These are phyloP conservation scores for Stercorarius parasiticus DNA, from an alignment of 2,113 vertebrate species.

Conservation along the genomic window DNA sequence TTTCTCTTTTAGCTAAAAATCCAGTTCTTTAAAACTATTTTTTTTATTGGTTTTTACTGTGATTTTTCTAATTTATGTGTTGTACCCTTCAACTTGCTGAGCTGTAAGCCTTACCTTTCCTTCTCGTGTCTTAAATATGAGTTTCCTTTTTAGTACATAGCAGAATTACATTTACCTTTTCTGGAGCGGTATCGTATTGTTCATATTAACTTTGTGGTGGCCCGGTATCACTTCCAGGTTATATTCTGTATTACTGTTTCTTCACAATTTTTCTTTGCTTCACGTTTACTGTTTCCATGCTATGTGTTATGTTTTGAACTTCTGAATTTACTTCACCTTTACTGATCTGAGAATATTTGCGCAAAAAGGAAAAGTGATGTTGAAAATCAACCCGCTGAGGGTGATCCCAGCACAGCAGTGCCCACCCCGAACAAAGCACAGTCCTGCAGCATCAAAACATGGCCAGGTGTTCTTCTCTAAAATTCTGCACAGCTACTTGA, in stretches of 20 bases:
- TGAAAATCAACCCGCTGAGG: neutral
- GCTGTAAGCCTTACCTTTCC: neutral
- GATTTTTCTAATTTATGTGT: neutral
- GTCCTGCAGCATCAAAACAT: rapidly evolving
- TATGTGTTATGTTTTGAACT: neutral
- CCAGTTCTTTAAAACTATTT: neutral
- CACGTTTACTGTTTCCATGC: neutral
- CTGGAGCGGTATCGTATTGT: neutral
- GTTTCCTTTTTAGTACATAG: neutral
- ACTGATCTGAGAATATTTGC: neutral
- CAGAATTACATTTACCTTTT: neutral
- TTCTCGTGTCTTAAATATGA: neutral
- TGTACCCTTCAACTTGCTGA: neutral
- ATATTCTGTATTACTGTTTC: neutral
- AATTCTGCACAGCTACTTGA: neutral
- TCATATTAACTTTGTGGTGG: neutral
- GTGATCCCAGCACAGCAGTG: neutral
- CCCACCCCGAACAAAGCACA: neutral
- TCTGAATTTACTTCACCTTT: neutral
- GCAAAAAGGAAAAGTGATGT: neutral
- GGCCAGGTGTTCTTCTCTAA: neutral
- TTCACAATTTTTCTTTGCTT: neutral
- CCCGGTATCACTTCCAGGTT: neutral
- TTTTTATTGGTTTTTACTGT: neutral
- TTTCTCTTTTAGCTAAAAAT: neutral